phyloP scores from a whole-genome alignment of 2,113 vertebrate genomes.

The Syrmaticus mikado region DNA sequence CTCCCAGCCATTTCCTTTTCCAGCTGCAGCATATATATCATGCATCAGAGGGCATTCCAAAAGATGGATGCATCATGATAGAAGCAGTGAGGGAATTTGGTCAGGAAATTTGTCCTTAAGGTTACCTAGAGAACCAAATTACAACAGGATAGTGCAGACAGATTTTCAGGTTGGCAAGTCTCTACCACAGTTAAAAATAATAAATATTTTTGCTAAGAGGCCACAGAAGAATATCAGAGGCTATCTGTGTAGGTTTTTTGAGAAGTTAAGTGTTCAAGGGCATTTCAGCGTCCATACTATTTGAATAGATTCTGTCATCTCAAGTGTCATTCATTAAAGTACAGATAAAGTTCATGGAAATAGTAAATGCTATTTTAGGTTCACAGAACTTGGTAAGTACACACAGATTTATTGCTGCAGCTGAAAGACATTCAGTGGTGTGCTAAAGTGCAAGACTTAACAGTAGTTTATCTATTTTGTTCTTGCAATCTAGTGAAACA shows the following conservation, averaged over 20 bases:
- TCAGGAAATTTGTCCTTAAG: neutral
- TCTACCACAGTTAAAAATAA: neutral
- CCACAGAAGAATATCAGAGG: neutral
- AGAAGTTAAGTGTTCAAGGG: neutral
- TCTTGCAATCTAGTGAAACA: neutral
- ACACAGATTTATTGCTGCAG: conserved; percentile 3
- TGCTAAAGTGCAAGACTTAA: neutral
- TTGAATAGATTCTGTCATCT: neutral
- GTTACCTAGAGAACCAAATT: neutral
- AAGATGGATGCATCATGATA: neutral
- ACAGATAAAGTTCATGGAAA: conserved; percentile 2
- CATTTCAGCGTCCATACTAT: neutral
- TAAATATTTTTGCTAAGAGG: neutral
- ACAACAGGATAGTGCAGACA: neutral
- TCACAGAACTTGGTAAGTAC: neutral
- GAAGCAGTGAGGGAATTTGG: neutral
- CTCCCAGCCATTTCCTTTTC: neutral
- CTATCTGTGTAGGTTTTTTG: neutral
- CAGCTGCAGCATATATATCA: neutral
- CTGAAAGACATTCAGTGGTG: neutral
- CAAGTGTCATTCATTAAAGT: neutral
- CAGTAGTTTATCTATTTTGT: neutral
- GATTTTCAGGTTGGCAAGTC: neutral
- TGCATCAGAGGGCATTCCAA: neutral
- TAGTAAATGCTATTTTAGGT: neutral